phyloP scores from a whole-genome alignment of 2,797 vertebrate genomes.

The Scolopax rusticola region DNA sequence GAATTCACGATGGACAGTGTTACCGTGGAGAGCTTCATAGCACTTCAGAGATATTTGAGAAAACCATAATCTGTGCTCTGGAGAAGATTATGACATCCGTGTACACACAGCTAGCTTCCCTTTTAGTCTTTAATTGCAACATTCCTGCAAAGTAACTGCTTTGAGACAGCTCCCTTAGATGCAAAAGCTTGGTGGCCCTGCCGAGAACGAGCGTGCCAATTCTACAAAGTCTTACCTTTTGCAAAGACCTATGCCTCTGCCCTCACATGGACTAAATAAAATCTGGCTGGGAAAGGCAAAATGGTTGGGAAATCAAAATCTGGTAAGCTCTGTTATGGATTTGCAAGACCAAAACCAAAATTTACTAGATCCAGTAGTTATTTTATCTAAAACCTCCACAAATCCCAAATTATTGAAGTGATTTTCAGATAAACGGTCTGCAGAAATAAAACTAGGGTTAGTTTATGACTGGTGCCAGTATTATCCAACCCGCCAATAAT shows the following conservation, averaged over 20 bases:
- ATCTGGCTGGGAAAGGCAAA: neutral
- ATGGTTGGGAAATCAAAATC: neutral
- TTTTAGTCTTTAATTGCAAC: neutral
- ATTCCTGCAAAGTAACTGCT: neutral
- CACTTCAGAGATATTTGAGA: neutral
- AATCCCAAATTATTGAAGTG: constrained; percentile 12
- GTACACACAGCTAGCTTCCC: neutral
- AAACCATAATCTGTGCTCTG: neutral
- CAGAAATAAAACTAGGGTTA: neutral
- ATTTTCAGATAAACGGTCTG: neutral
- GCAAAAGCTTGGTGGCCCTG: neutral
- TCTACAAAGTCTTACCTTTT: neutral
- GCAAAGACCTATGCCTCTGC: neutral
- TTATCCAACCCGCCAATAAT: neutral
- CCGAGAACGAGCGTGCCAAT: neutral
- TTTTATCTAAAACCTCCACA: constrained; percentile 21
- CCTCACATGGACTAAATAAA: neutral
- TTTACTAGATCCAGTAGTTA: neutral
- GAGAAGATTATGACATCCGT: neutral
- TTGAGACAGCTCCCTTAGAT: neutral
- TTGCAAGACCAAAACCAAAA: neutral
- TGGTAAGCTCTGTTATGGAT: neutral
- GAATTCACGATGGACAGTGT: neutral
- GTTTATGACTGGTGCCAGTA: neutral
- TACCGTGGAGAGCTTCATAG: neutral